phyloP scores from a whole-genome alignment of 2,797 vertebrate genomes.

The Hydrolagus colliei region DNA sequence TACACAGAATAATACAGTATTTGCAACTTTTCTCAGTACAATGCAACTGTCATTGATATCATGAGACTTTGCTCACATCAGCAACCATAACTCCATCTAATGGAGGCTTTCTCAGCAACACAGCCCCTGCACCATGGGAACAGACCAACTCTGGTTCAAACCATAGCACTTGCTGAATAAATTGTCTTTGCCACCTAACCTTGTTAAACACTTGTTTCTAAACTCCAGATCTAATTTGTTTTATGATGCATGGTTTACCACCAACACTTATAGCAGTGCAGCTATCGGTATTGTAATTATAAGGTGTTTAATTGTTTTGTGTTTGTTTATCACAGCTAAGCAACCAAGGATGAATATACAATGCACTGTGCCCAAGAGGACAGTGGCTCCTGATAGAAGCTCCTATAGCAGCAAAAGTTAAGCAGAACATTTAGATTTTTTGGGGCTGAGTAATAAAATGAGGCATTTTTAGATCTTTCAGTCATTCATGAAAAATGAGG shows the following conservation, averaged over 20 bases:
- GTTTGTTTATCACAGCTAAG: conserved; percentile 11
- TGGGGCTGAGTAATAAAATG: too few species aligned
- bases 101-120: background rate
- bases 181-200: background rate
- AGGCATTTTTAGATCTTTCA: background rate
- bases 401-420: background rate
- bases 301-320: background rate
- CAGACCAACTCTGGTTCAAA: background rate
- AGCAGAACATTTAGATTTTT: background rate
- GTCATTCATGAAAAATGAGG: background rate
- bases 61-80: too few species aligned
- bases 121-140: background rate
- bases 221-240: background rate
- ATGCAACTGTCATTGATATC: too few species aligned
- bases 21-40: too few species aligned
- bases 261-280: background rate
- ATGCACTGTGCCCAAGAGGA: background rate
- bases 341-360: background rate
- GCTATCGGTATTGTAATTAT: conserved; percentile 10
- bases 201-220: background rate
- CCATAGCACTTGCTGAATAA: background rate
- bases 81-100: too few species aligned
- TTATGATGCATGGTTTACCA: background rate
- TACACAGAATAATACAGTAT: too few species aligned
- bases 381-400: background rate